A percentile compares a stretch with the other conserved stretches of the same genome.
These are phyloP conservation scores for Atta texana DNA, from an alignment of 1,140 invertebrate species.

Conservation along the genomic window DNA sequence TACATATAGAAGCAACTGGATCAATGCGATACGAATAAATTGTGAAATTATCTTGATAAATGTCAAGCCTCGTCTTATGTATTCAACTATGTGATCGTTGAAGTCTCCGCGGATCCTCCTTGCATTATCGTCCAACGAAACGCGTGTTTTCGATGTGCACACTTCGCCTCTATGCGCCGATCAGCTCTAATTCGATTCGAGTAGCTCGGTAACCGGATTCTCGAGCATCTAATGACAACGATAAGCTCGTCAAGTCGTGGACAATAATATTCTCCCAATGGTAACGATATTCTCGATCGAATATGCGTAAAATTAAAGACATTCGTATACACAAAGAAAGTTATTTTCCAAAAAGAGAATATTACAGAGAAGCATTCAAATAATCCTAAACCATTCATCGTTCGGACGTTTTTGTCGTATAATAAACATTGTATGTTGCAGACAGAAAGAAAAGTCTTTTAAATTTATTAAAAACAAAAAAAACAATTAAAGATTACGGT, in stretches of 20 bases:
- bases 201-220: slow-evolving; percentile 52
- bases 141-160: slow-evolving; percentile 1
- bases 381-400: background rate
- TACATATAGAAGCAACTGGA: background rate
- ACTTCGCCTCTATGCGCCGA: background rate
- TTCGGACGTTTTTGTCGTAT: background rate
- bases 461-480: background rate
- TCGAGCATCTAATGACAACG: slow-evolving; percentile 53
- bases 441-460: too few relatives aligned
- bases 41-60: slow-evolving; percentile 14
- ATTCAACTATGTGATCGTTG: slow-evolving; percentile 39
- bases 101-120: slow-evolving; percentile 47
- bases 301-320: background rate
- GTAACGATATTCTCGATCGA: background rate
- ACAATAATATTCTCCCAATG: background rate
- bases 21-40: slow-evolving; percentile 27
- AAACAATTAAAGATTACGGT: background rate
- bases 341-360: background rate
- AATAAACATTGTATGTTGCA: background rate
- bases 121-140: slow-evolving; percentile 17
- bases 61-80: slow-evolving; percentile 31
- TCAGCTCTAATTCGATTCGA: slow-evolving; percentile 49
- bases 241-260: slow-evolving; percentile 19
- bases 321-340: background rate
- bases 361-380: background rate